phyloP scores from a whole-genome alignment of 2,797 vertebrate genomes.

The Periparus ater region DNA sequence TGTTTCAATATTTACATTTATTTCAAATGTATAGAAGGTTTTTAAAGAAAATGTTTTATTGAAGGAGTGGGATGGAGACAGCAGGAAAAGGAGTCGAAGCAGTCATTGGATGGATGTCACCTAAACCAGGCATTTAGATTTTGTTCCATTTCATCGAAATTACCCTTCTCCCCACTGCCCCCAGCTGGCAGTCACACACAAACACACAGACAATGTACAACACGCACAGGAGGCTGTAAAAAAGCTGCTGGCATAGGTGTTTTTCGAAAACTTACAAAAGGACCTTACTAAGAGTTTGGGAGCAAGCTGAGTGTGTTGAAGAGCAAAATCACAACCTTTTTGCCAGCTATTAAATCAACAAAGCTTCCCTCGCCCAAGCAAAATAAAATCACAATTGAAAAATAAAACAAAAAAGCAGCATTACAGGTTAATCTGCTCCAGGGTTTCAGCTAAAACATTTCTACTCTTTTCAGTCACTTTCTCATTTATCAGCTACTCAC shows the following conservation, averaged over 20 bases:
- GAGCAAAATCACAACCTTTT: not conserved
- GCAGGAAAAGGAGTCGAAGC: not conserved
- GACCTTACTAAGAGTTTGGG: not conserved
- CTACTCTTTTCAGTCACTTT: not conserved
- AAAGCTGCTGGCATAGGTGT: not conserved
- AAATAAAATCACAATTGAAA: not conserved
- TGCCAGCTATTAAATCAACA: not conserved
- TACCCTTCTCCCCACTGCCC: not conserved
- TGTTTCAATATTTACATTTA: not conserved
- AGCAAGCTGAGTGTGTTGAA: not conserved
- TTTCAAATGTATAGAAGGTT: not conserved
- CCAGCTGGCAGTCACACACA: not conserved
- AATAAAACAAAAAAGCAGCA: not conserved
- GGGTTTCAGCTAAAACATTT: not conserved
- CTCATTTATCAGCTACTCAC: not conserved
- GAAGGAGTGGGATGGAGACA: not conserved
- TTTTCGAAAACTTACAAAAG: not conserved
- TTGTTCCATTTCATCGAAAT: not conserved
- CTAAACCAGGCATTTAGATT: not conserved
- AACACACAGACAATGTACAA: not conserved
- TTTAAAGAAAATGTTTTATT: not conserved
- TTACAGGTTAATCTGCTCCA: not conserved
- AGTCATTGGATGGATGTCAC: not conserved
- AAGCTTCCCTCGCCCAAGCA: not conserved
- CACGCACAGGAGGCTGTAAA: not conserved